Base-by-base conservation (phyloP, 2,113 vertebrate species). In the Sphaerodactylus townsendi region DNA sequence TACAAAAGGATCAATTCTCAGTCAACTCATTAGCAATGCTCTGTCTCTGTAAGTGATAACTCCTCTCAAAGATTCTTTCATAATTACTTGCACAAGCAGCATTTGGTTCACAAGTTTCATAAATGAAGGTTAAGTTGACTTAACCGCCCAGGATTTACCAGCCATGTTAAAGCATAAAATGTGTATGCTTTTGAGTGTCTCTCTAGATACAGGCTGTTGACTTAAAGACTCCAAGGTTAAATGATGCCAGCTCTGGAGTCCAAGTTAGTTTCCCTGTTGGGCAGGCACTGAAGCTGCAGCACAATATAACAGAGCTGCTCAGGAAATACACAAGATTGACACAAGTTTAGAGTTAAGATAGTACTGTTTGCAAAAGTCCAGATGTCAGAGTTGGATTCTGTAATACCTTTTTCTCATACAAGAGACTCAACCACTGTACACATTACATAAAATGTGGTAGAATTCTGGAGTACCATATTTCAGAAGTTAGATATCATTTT, bases 81-180 rank as follows among this genome's bases (percentile, higher is more conserved):
- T 98, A 98, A 98, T 98, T 98, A 98, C 97, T 97, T 97, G 96
- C 96, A 95, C 95, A 96, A 96, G 97, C 96, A 95, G 93, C 95
- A 93, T 95, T 96, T 95, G 97, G 97, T 97, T 98, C 87, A 93
- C 97, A 96, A 97, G 96, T 97, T 98, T 98, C 96, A 97, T 97
- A 98, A 98, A 98, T 98, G 98, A 98, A 98, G 98, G 98, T 98
- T 98, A 98, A 98, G 97, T 98, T 98, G 98, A 97, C 97, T 98
- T 98, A 98, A 98, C 97, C 97, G 96, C 95, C 94, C 91, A 95
- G 97, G 97, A 98, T 98, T 98, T 98, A 98, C 97, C 96, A 97
- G 96, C 96, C 98, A 98, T 98, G 98, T 96, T 97, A 97, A 96
- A 96, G 98, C 98, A 98, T 98, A 98, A 98, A 98, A 98, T 98